Percentiles rank a stretch among this genome's conserved stretches.
These are phyloP conservation scores for Orientallactaga sibirica DNA, from an alignment of 2,797 vertebrate genomes.

Conservation along the genomic window DNA sequence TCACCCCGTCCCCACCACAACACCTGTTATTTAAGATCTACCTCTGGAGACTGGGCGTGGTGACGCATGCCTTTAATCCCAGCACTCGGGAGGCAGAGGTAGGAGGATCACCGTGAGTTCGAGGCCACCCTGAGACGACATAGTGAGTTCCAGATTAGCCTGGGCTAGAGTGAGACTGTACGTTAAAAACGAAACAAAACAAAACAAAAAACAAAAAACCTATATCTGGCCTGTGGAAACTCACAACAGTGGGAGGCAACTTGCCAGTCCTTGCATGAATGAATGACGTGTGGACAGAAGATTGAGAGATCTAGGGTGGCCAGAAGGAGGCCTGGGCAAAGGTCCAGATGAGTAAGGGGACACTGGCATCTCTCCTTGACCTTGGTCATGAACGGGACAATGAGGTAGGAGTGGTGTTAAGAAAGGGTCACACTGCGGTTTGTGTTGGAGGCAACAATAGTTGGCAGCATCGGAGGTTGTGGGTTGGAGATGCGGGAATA, in stretches of 20 bases:
- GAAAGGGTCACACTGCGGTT: neutral
- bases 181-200: neutral
- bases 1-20: neutral
- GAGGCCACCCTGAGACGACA: neutral
- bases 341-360: too few species aligned
- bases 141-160: neutral
- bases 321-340: neutral
- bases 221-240: rapidly evolving
- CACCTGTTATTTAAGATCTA: neutral
- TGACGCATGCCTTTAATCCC: neutral
- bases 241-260: rapidly evolving
- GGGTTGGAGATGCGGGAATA: neutral
- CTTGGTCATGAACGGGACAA: neutral
- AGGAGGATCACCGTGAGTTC: neutral
- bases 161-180: too few species aligned
- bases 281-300: neutral
- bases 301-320: too few species aligned
- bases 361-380: neutral
- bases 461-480: too few species aligned
- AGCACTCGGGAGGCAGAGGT: neutral
- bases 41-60: neutral
- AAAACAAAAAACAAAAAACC: too few species aligned
- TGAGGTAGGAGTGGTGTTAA: neutral
- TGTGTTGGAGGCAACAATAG: neutral
- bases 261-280: neutral